Conservation (phyloP, 2,888 invertebrate genomes). For the Cantharis lateralis region DNA sequence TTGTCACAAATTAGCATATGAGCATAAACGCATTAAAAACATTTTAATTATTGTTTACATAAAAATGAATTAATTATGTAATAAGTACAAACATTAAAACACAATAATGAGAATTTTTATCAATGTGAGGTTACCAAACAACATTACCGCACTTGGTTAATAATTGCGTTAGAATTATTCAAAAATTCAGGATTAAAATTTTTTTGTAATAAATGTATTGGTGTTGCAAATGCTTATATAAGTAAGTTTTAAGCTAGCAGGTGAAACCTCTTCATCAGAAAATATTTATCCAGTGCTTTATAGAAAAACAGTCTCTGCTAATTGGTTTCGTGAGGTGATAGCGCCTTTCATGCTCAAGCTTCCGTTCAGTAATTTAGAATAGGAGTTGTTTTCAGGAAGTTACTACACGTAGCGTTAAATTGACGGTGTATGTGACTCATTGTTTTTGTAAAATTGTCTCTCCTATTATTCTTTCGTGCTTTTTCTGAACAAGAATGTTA, state of each 20-base stretch:
- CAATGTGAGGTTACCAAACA: neutral
- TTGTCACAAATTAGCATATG: neutral
- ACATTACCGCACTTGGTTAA: neutral
- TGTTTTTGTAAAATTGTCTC: neutral
- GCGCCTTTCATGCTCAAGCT: neutral
- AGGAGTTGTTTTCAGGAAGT: neutral
- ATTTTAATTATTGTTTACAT: neutral
- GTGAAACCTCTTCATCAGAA: neutral
- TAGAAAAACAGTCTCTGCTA: neutral
- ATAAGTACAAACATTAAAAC: neutral
- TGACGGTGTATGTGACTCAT: neutral
- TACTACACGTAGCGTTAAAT: conserved; percentile 8
- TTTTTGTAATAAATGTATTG: neutral
- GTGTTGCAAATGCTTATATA: neutral
- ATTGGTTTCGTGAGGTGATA: neutral
- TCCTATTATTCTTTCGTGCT: neutral
- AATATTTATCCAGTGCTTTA: neutral
- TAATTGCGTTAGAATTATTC: neutral
- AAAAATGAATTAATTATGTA: neutral
- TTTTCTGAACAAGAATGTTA: neutral
- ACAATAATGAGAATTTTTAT: neutral
- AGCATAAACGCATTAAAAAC: neutral
- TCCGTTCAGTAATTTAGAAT: conserved; percentile 4
- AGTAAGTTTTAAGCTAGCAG: neutral
- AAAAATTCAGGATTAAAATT: neutral